Base-by-base conservation (phyloP, 2,113 vertebrate genomes). In the Microcebus lehilahytsara region DNA sequence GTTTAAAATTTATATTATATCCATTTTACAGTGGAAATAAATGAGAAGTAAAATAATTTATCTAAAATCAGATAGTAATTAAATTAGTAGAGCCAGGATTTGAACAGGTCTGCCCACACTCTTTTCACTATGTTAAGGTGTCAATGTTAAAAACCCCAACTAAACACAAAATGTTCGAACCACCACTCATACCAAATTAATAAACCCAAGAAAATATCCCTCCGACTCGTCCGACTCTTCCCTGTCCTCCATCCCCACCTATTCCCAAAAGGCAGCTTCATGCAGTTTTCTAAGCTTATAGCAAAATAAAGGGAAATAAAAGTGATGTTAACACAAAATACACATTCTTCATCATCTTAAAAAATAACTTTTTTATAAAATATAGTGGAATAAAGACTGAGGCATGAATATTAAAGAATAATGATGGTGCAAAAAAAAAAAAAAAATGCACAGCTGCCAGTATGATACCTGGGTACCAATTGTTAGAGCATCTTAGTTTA, bases 401-500 rank as follows among this genome's bases (percentile, higher is more conserved):
- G 92, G 9, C 85, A 90, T 40, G 34, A 96, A 34, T 79, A 86
- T 67, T 97, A 98, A 98, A 97, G 72, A 97, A 90, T 92, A 98
- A 98, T 94, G 93, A 97, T 98, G 86, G 91, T 96, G 83, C 91
- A 84, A 93, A 96, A 97, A 96, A 96, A 97, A 96, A 96, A 46
- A 74, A 96, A 96, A 46, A 74, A 78, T 66, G 86, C 72, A 96
- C 67, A 60, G 85, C 81, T 92, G 84, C 97, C 97, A 98, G 95
- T 89, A 91, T 37, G 93, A 89, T 74, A 97, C 92, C 93, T 89
- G 77, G 95, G 93, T 90, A 97, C 93, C 89, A 77, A 27, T 46
- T 84, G 32, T 93, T 90, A 90, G 27, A 96, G 93, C 89, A 75
- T 92, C 96, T 97, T 0, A 1, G 51, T 71, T 97, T 97, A 64